These are phyloP conservation scores for Lepidurus apus DNA, from an alignment of 1,140 invertebrate genomes.

Conservation along the genomic window DNA sequence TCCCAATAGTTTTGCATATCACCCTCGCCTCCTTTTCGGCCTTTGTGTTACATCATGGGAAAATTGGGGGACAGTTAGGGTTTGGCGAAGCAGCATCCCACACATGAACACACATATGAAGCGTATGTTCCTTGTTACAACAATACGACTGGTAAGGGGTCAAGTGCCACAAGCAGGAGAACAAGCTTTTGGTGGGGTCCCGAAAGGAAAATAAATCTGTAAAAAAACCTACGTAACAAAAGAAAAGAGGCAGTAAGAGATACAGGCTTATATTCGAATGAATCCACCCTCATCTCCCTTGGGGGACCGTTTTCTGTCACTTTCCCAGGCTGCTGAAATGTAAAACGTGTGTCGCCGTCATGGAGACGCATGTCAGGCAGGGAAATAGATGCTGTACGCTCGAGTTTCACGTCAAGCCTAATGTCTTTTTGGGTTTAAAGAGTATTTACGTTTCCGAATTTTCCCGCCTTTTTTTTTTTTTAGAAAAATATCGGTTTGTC, in stretches of 20 bases:
- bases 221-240: neutral
- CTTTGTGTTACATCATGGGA: slow-evolving; percentile 15
- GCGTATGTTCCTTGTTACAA: neutral
- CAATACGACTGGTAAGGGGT: slow-evolving; percentile 9
- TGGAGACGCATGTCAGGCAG: neutral
- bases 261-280: neutral
- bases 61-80: slow-evolving; percentile 8
- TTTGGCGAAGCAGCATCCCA: neutral
- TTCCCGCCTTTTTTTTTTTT: no score
- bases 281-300: slow-evolving; percentile 16
- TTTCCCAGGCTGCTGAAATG: slow-evolving; percentile 13
- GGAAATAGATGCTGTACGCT: neutral
- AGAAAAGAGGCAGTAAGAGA: slow-evolving; percentile 8
- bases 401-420: slow-evolving; percentile 3
- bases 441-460: no score
- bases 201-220: neutral
- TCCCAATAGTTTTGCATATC: neutral
- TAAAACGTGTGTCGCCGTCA: neutral
- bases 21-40: neutral
- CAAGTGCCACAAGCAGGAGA: neutral
- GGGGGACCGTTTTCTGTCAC: neutral
- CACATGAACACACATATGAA: neutral
- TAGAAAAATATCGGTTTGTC: no score
- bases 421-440: neutral
- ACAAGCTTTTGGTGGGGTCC: neutral